phyloP scores from a whole-genome alignment of 2,113 vertebrate species.

The Phyllopteryx taeniolatus region DNA sequence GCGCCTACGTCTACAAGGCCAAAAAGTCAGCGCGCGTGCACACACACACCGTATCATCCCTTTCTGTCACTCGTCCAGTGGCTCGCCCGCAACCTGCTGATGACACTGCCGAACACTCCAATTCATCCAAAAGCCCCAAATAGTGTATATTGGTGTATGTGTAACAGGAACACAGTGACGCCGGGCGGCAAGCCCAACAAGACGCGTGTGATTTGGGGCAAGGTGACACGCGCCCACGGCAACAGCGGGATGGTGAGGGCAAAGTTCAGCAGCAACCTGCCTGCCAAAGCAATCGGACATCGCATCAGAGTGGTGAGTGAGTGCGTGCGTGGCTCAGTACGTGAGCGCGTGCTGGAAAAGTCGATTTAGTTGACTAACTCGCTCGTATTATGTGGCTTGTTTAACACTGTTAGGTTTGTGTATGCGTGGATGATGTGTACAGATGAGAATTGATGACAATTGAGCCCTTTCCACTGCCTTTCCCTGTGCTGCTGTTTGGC shows the following conservation, averaged over 20 bases:
- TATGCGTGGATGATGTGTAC: too few species aligned
- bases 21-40: conserved; percentile 79
- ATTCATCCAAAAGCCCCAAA: too few species aligned
- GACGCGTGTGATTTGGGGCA: conserved; percentile 98
- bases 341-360: too few species aligned
- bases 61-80: not conserved
- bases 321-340: not conserved
- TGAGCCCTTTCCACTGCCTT: too few species aligned
- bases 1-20: conserved; percentile 97
- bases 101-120: not conserved
- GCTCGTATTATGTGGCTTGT: too few species aligned
- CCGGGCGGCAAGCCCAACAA: conserved; percentile 95
- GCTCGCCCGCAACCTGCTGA: too few species aligned
- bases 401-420: too few species aligned
- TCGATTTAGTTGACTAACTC: too few species aligned
- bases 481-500: too few species aligned
- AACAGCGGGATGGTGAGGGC: conserved; percentile 98
- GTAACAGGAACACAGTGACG: conserved; percentile 87
- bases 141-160: too few species aligned
- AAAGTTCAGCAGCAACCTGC: conserved; percentile 96
- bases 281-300: conserved; percentile 96
- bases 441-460: too few species aligned
- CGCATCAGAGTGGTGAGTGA: conserved; percentile 89
- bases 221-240: conserved; percentile 91
- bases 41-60: not conserved